Percentiles rank a stretch among this genome's conserved stretches.
Conservation (phyloP, 2,797 vertebrate genomes). For the Rhinatrema bivittatum region DNA sequence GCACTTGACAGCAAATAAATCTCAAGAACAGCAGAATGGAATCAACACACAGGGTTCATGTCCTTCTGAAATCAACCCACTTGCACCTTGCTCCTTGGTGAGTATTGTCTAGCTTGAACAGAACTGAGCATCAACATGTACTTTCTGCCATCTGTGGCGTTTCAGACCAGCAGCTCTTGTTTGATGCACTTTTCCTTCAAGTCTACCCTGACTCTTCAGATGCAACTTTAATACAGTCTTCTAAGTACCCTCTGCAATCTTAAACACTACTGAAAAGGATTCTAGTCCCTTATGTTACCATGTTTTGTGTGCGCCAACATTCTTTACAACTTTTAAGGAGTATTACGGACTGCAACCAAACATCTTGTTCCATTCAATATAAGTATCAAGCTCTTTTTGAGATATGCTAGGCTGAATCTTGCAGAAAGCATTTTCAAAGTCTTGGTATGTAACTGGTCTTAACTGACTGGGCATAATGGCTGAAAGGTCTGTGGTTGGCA, state of each 20-base stretch:
- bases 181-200: slow-evolving; percentile 70
- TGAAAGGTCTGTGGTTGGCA: slow-evolving; percentile 85
- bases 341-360: slow-evolving; percentile 97
- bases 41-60: slow-evolving; percentile 75
- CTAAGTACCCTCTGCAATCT: slow-evolving; percentile 67
- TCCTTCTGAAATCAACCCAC: slow-evolving; percentile 74
- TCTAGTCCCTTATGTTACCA: slow-evolving; percentile 60
- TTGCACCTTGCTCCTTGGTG: slow-evolving; percentile 68
- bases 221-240: slow-evolving; percentile 62
- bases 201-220: slow-evolving; percentile 68
- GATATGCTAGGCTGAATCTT: slow-evolving; percentile 99
- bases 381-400: slow-evolving; percentile 97
- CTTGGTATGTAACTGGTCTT: slow-evolving; percentile 94
- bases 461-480: slow-evolving; percentile 89
- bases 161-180: slow-evolving; percentile 62
- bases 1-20: slow-evolving; percentile 99
- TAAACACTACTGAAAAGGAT: slow-evolving; percentile 69
- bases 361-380: slow-evolving; percentile 99
- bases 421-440: slow-evolving; percentile 98
- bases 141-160: slow-evolving; percentile 67
- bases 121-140: slow-evolving; percentile 66
- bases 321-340: slow-evolving; percentile 50
- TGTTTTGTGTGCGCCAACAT: slow-evolving; percentile 65
- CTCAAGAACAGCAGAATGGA: slow-evolving; percentile 96
- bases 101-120: slow-evolving; percentile 68